phyloP scores from a whole-genome alignment of 2,888 invertebrate genomes.

The Pandemis cinnamomeana region DNA sequence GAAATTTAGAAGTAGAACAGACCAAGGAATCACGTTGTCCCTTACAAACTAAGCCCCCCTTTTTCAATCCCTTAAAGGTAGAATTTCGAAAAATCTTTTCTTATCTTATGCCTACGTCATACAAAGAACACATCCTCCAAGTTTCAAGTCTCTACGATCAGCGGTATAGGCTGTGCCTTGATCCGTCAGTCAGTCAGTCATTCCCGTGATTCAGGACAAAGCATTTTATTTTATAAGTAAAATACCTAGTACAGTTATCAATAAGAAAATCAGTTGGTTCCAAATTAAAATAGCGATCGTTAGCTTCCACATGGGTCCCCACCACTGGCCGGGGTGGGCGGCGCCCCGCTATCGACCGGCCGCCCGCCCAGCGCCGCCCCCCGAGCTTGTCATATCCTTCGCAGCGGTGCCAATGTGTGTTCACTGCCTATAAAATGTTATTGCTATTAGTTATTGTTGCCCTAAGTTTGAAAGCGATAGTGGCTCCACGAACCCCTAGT shows the following conservation, averaged over 20 bases:
- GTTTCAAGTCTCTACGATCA: too few relatives aligned
- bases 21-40: too few relatives aligned
- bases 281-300: constrained; percentile 43
- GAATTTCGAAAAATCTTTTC: too few relatives aligned
- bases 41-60: too few relatives aligned
- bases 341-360: constrained; percentile 64
- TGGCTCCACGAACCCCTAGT: not conserved
- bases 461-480: constrained; percentile 59
- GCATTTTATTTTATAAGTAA: too few relatives aligned
- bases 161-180: too few relatives aligned
- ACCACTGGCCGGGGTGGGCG: constrained; percentile 50
- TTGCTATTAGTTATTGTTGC: constrained; percentile 72
- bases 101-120: too few relatives aligned
- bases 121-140: too few relatives aligned
- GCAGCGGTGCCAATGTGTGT: constrained; percentile 60
- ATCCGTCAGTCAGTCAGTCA: too few relatives aligned
- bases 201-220: too few relatives aligned
- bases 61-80: too few relatives aligned
- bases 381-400: constrained; percentile 59
- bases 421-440: constrained; percentile 74
- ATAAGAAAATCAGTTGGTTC: constrained; percentile 19
- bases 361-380: constrained; percentile 70
- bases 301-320: constrained; percentile 43
- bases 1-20: too few relatives aligned
- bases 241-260: not conserved